Percentiles rank a stretch among this genome's conserved stretches.
Evolutionary conservation across 2,888 invertebrate species (phyloP).

Genomic region (Sthenelais limicola): DNA sequence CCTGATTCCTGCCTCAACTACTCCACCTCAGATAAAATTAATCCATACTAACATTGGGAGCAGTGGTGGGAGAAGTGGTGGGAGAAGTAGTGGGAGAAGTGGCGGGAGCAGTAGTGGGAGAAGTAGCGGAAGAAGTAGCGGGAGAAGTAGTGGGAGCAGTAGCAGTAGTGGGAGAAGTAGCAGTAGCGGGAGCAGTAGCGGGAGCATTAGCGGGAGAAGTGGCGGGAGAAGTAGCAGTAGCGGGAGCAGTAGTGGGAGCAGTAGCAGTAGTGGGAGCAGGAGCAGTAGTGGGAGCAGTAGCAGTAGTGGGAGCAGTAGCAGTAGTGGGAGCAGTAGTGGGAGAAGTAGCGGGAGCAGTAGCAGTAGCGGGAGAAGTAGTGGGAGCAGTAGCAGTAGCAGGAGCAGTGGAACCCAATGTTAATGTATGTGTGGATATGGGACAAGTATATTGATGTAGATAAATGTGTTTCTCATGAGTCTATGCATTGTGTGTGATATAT

Average conservation of each 20-base stretch:
- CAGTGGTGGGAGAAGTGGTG: conserved; percentile 24
- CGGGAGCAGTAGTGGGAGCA: not conserved
- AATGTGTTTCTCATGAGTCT: too few relatives aligned
- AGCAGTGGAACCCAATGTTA: too few relatives aligned
- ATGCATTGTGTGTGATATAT: too few relatives aligned
- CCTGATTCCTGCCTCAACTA: too few relatives aligned
- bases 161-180: not conserved
- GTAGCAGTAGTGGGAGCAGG: not conserved
- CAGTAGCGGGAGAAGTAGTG: not conserved
- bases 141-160: not conserved
- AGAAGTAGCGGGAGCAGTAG: conserved; percentile 7
- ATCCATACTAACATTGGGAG: too few relatives aligned
- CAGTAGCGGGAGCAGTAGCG: not conserved
- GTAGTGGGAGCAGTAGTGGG: not conserved
- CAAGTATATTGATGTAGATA: too few relatives aligned
- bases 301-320: conserved; percentile 26
- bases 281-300: not conserved
- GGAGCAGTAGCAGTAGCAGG: conserved; percentile 12
- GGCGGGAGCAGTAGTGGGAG: not conserved
- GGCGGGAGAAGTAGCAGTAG: not conserved
- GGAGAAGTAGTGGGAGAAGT: not conserved
- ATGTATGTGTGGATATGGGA: too few relatives aligned
- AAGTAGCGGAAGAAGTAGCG: not conserved
- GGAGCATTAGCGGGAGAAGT: not conserved
- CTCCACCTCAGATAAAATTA: too few relatives aligned